Conservation (phyloP, 2,113 vertebrate species). For the Baryphthengus martii region DNA sequence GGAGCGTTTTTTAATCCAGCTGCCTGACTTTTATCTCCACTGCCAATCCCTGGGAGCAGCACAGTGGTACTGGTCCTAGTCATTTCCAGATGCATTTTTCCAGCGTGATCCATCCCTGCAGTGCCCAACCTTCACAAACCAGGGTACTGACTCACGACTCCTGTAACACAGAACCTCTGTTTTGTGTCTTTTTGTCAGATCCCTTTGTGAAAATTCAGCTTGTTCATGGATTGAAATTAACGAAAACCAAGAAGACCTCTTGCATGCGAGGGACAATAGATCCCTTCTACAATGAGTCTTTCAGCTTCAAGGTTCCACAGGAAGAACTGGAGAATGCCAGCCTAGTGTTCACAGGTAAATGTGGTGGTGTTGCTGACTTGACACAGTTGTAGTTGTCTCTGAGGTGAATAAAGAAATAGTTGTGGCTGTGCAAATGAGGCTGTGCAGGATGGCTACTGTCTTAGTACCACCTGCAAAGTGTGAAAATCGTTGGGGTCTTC, state of each 20-base stretch:
- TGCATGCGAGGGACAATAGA: conserved; percentile 88
- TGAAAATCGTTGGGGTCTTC: accelerated
- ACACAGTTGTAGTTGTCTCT: accelerated
- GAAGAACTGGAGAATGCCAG: conserved; percentile 87
- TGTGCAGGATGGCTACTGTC: not conserved
- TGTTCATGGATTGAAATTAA: conserved; percentile 85
- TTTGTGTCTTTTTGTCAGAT: conserved; percentile 71
- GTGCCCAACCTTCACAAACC: accelerated
- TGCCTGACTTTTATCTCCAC: not conserved
- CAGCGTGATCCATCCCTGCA: not conserved
- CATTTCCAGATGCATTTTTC: not conserved
- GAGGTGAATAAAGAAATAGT: not conserved
- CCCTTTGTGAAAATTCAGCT: conserved; percentile 91
- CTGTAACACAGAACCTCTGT: not conserved
- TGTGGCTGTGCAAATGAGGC: not conserved
- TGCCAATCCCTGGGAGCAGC: not conserved
- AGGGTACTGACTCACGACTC: accelerated
- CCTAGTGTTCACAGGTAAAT: conserved; percentile 87
- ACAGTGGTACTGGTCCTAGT: not conserved
- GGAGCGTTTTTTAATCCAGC: not conserved
- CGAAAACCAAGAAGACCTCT: conserved; percentile 89
- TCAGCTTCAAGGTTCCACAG: conserved; percentile 88
- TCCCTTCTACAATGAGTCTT: conserved; percentile 90
- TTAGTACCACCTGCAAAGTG: not conserved
- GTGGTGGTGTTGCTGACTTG: accelerated